Evolutionary conservation across 2,113 vertebrate genomes (phyloP).

Genomic region (Sitta europaea): DNA sequence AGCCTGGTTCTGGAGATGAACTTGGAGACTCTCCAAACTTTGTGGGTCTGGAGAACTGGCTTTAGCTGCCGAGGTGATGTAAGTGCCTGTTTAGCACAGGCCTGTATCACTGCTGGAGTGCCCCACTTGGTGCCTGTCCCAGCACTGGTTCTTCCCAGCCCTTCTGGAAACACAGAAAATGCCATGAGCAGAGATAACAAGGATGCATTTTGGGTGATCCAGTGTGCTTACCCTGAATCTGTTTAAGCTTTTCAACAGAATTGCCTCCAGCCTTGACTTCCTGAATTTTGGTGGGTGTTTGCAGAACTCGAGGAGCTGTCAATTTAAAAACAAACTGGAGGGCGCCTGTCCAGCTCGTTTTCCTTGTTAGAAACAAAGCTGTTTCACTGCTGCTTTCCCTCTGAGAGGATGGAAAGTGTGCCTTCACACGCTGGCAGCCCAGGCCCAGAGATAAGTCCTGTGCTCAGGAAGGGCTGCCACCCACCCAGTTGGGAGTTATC

Average conservation of each 20-base stretch:
- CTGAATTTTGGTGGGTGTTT: background rate
- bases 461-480: slow-evolving; percentile 62
- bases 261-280: background rate
- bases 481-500: slow-evolving; percentile 22
- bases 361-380: background rate
- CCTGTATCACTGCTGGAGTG: background rate
- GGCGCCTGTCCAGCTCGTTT: background rate
- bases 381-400: background rate
- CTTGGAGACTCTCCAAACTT: background rate
- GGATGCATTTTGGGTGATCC: background rate
- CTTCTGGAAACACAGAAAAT: background rate
- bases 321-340: slow-evolving; percentile 16
- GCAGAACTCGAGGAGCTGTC: background rate
- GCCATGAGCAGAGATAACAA: background rate
- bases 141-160: background rate
- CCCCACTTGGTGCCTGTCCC: background rate
- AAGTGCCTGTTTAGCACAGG: background rate
- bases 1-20: background rate
- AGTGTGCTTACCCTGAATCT: background rate
- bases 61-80: background rate
- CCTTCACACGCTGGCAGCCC: slow-evolving; percentile 20
- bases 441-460: slow-evolving; percentile 52
- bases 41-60: background rate
- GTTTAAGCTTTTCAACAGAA: background rate
- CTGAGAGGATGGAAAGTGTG: slow-evolving; percentile 68